Evolutionary conservation across 2,888 invertebrate genomes (phyloP), one percentile per base, ranked within the genome.

Genomic region (Aphrophora alni): DNA sequence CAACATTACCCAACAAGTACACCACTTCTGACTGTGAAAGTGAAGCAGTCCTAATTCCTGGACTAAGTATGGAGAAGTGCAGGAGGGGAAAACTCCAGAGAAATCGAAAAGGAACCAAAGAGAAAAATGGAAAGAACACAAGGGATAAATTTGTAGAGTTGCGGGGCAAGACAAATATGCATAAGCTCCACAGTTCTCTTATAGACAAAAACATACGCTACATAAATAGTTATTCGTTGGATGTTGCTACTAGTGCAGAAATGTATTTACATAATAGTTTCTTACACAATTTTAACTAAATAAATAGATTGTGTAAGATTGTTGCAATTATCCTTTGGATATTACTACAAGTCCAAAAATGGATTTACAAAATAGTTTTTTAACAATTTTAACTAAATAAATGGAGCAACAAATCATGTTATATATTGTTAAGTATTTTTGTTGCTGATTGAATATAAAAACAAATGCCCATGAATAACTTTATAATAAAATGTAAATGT

Each of bases 61-160:
- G 25, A 75, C 75, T 77, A 51, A 38, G 75, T 75, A 26, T 75
- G 75, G 75, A 51, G 75, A 44, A 75, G 75, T 44, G 51, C 25
- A 75, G 75, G 27, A n/a, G n/a, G n/a, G n/a, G n/a, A n/a, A 75
- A 75, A 75, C 75, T 75, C 44, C 75, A 75, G 75, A 75, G 75
- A 75, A 75, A 75, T 51, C 59, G 75, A 75, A 75, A 75, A 59
- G 51, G 51, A 17, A 25, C 75, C 44, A 59, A 75, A 75, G 75
- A 17, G 75, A 59, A 1, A 27, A 25, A 51, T 25, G 75, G 51
- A 75, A 75, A 75, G 75, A 75, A 75, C 25, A 75, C 75, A 44
- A 78, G 81, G 73, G 82, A 82, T 72, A 71, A 75, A 81, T 83
- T 75, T 73, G 78, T 80, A 80, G 68, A 83, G 38, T 82, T 14